Conservation (phyloP, 2,888 invertebrate genomes). For the Drosophila pegasa region DNA sequence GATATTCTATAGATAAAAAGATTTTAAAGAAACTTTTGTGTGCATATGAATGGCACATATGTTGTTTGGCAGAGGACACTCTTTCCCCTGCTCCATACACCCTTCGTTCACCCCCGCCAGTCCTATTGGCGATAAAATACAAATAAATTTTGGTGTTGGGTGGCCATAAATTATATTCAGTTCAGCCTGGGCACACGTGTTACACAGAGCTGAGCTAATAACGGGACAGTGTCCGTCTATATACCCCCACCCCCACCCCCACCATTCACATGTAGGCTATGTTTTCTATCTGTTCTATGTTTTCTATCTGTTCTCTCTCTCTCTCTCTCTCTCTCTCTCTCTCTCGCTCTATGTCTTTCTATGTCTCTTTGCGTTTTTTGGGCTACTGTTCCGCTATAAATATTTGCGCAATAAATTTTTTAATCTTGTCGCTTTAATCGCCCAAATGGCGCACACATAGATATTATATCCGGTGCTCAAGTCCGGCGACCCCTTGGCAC, state of each 20-base stretch:
- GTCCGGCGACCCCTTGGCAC: constrained; percentile 70
- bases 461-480: constrained; percentile 36
- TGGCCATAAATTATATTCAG: constrained; percentile 73
- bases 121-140: constrained; percentile 40
- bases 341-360: neutral
- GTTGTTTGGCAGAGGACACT: constrained; percentile 23
- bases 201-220: constrained; percentile 68
- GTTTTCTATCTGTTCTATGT: constrained; percentile 16
- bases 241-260: constrained; percentile 42
- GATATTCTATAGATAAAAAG: neutral
- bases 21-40: neutral
- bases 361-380: constrained; percentile 16
- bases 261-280: constrained; percentile 57
- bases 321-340: constrained; percentile 17
- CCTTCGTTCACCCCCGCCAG: neutral
- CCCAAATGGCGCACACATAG: constrained; percentile 82
- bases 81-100: constrained; percentile 3
- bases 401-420: constrained; percentile 86
- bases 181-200: constrained; percentile 69
- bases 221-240: constrained; percentile 63
- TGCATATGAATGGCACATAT: constrained; percentile 31
- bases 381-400: constrained; percentile 81
- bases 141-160: constrained; percentile 67
- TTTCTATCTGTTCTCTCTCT: constrained; percentile 18
- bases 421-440: constrained; percentile 85